A percentile compares a stretch with the other conserved stretches of the same genome.
Conservation (phyloP, 2,797 vertebrate genomes). For the Sebastes diaconus region DNA sequence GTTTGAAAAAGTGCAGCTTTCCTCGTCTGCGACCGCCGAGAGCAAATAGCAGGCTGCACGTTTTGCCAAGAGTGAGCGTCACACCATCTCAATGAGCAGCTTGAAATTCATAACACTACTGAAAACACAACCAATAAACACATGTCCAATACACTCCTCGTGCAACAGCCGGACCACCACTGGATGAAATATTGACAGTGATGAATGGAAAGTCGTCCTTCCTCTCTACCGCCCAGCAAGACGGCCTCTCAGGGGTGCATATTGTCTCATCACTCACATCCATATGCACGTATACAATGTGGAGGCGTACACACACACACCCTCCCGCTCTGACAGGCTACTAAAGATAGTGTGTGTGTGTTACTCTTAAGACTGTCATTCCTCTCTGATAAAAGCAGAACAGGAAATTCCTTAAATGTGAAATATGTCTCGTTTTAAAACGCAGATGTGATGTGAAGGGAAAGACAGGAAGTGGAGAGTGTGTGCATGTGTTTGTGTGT, state of each 20-base stretch:
- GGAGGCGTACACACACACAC: not conserved
- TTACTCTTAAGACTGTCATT: slow-evolving; percentile 14
- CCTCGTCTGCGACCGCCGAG: slow-evolving; percentile 21
- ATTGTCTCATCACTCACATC: slow-evolving; percentile 19
- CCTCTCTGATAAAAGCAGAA: slow-evolving; percentile 55
- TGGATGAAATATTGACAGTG: not conserved
- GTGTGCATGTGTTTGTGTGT: not conserved
- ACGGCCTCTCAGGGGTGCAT: slow-evolving; percentile 3
- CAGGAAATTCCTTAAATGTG: slow-evolving; percentile 74
- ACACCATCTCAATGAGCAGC: not conserved
- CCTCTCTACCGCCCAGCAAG: slow-evolving; percentile 28
- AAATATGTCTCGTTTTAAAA: slow-evolving; percentile 59
- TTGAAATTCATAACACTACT: slow-evolving; percentile 12
- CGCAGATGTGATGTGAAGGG: slow-evolving; percentile 21
- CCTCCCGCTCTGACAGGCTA: not conserved
- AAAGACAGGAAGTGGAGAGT: slow-evolving; percentile 36
- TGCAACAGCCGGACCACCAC: slow-evolving; percentile 24
- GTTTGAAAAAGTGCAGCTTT: slow-evolving; percentile 38
- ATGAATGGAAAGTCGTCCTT: slow-evolving; percentile 6
- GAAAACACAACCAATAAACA: not conserved
- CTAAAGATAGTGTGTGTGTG: not conserved
- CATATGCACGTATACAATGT: not conserved
- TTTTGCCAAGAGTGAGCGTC: slow-evolving; percentile 17
- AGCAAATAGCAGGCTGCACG: slow-evolving; percentile 32
- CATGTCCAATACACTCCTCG: not conserved